phyloP scores from a whole-genome alignment of 2,113 vertebrate species.

The Dermatemys mawii region DNA sequence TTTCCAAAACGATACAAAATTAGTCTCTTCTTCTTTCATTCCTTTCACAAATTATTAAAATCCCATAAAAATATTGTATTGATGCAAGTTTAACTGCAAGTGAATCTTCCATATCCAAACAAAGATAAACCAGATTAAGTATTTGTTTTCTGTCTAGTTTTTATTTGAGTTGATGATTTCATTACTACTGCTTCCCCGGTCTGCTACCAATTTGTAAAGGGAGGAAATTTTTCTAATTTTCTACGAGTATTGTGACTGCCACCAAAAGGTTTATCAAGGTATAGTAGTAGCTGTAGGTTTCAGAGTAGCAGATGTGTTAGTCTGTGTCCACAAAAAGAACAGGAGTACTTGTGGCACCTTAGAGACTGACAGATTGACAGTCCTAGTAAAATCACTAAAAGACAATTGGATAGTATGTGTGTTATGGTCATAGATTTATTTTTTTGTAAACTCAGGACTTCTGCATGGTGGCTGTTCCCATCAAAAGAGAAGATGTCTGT shows the following conservation, averaged over 20 bases:
- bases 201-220: background rate
- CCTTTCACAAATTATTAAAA: background rate
- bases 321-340: no score
- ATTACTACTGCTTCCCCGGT: background rate
- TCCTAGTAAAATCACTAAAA: background rate
- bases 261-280: background rate
- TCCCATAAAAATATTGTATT: background rate
- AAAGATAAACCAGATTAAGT: background rate
- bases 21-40: background rate
- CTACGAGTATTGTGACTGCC: background rate
- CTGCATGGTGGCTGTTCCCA: no score
- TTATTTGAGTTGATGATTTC: background rate
- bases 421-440: background rate
- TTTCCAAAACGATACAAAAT: no score
- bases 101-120: background rate
- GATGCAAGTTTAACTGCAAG: background rate
- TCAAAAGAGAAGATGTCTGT: no score
- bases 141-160: background rate
- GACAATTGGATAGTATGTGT: background rate
- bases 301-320: no score
- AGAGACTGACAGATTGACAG: no score
- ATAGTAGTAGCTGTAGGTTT: background rate
- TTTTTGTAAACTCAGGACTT: background rate
- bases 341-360: no score
- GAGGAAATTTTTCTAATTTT: background rate